phyloP scores from a whole-genome alignment of 2,113 vertebrate genomes.

The Pomatostomus ruficeps region DNA sequence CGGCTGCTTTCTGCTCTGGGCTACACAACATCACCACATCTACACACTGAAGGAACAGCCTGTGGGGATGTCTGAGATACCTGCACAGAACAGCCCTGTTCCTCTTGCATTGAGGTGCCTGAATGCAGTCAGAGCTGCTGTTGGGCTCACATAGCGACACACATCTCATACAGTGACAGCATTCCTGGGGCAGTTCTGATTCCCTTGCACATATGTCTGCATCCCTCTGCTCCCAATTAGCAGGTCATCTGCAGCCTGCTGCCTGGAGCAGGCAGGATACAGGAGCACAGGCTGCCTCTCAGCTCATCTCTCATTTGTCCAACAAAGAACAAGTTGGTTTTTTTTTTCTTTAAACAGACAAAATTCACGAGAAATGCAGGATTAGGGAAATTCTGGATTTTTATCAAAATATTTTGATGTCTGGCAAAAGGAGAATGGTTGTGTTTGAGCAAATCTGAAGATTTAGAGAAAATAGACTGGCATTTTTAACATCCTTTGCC shows the following conservation, averaged over 20 bases:
- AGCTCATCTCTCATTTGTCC: not conserved
- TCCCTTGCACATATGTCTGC: rapidly evolving
- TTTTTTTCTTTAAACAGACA: not conserved
- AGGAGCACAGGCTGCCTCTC: not conserved
- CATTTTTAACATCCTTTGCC: not conserved
- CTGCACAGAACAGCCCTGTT: not conserved
- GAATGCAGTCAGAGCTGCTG: not conserved
- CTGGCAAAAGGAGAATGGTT: not conserved
- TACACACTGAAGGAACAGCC: rapidly evolving
- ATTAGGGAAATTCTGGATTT: not conserved
- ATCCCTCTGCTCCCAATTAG: not conserved
- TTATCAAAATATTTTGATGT: not conserved
- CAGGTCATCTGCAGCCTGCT: not conserved
- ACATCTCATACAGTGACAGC: rapidly evolving
- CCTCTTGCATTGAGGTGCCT: not conserved
- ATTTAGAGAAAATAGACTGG: not conserved
- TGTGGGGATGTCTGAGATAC: not conserved
- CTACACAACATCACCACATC: not conserved
- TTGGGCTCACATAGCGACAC: not conserved
- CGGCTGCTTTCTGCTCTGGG: not conserved
- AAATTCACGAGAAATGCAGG: not conserved
- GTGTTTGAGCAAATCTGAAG: not conserved
- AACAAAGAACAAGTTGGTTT: not conserved
- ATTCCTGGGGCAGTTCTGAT: rapidly evolving
- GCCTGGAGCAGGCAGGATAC: not conserved